Conservation (phyloP, 2,797 vertebrate species). For the Rhabdomys pumilio region DNA sequence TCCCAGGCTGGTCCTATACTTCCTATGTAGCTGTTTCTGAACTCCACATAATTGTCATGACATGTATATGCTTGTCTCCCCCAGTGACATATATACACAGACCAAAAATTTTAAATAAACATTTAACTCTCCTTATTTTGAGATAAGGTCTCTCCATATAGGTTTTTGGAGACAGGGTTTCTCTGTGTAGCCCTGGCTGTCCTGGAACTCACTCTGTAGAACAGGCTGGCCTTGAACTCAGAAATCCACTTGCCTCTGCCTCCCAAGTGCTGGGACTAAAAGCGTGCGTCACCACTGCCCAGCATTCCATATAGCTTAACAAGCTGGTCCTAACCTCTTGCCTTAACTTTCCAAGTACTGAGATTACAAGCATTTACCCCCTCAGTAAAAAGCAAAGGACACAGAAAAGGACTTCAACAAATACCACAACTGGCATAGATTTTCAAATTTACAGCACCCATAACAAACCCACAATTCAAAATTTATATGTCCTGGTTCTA, state of each 20-base stretch:
- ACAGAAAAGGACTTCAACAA: conserved; percentile 29
- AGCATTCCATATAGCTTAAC: too few species aligned
- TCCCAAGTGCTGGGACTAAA: too few species aligned
- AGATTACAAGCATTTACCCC: neutral
- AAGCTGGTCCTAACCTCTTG: neutral
- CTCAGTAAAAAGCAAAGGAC: neutral
- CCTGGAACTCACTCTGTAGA: too few species aligned
- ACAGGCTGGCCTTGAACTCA: too few species aligned
- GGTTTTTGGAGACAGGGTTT: too few species aligned
- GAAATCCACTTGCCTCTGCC: too few species aligned
- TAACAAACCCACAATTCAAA: conserved; percentile 55
- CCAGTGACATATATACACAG: neutral
- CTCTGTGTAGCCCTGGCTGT: too few species aligned
- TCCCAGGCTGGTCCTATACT: neutral
- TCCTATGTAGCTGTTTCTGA: neutral
- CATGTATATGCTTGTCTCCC: neutral
- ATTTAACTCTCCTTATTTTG: neutral
- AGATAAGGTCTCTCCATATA: neutral
- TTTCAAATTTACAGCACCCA: conserved; percentile 28
- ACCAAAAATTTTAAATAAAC: neutral
- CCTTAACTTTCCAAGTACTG: neutral
- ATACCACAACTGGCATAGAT: conserved; percentile 1
- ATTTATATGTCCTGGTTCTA: neutral
- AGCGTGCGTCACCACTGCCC: too few species aligned
- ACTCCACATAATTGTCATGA: too few species aligned